Conservation (phyloP, 2,113 vertebrate species). For the Nymphicus hollandicus region DNA sequence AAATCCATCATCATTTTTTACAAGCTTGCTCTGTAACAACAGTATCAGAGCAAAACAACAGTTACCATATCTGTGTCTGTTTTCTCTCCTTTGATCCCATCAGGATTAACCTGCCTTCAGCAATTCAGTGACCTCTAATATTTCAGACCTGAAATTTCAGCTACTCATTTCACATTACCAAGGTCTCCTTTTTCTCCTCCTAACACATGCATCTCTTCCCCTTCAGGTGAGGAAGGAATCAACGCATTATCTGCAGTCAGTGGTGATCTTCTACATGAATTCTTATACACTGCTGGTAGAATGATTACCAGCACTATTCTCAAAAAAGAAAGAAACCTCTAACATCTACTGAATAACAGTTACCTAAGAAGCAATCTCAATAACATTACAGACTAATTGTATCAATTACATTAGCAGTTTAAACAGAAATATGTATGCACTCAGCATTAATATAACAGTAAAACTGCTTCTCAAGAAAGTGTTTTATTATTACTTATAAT, state of each 20-base stretch:
- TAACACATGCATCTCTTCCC: background rate
- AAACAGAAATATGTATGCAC: background rate
- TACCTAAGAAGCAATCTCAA: background rate
- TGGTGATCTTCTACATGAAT: background rate
- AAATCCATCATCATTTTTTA: background rate
- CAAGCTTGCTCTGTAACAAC: background rate
- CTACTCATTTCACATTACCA: background rate
- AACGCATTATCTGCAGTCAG: background rate
- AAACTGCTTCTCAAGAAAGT: background rate
- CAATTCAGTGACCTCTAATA: conserved; percentile 31
- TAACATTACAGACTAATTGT: background rate
- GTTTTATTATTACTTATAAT: background rate
- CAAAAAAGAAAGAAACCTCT: background rate
- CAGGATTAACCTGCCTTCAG: conserved; percentile 6
- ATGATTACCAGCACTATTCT: background rate
- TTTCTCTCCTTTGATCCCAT: background rate
- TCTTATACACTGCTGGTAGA: background rate
- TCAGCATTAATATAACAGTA: background rate
- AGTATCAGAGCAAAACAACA: background rate
- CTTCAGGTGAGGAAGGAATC: background rate
- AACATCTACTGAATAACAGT: background rate
- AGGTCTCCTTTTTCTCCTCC: background rate
- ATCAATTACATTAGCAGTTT: background rate
- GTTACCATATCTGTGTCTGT: background rate
- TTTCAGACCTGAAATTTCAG: conserved; percentile 26